Percentiles rank a stretch among this genome's conserved stretches.
phyloP scores from a whole-genome alignment of 2,797 vertebrate genomes.

The Rhynchonycteris naso region DNA sequence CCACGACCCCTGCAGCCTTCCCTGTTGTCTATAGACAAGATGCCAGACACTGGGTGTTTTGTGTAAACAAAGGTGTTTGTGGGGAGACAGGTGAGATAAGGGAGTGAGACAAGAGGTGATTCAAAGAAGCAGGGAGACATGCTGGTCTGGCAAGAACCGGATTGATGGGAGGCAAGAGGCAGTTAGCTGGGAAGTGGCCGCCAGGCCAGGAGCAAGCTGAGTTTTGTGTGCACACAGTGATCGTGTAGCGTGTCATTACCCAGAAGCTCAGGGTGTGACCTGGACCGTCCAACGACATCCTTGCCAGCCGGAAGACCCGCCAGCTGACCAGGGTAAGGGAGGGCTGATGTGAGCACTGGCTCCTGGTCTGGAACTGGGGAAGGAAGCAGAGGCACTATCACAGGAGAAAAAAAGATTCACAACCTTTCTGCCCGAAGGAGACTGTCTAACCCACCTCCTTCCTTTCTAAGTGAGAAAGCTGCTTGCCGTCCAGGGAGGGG shows the following conservation, averaged over 20 bases:
- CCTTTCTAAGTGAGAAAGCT: background rate
- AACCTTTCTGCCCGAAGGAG: background rate
- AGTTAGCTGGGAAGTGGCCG: rapidly evolving
- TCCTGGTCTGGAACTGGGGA: rapidly evolving
- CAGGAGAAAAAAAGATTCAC: background rate
- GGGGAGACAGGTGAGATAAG: background rate
- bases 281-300: background rate
- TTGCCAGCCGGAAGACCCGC: background rate
- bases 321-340: background rate
- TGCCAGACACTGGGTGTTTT: background rate
- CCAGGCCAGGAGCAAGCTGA: background rate
- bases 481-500: background rate
- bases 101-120: background rate
- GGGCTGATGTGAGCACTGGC: background rate
- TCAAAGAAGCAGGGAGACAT: background rate
- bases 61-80: constrained; percentile 47
- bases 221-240: rapidly evolving
- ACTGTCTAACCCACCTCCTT: background rate
- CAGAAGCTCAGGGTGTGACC: background rate
- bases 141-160: background rate
- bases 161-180: rapidly evolving
- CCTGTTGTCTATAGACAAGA: background rate
- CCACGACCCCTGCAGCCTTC: background rate
- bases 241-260: background rate
- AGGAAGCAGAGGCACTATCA: background rate